Conservation (phyloP, 2,797 vertebrate genomes). For the Sebastes oblongus region DNA sequence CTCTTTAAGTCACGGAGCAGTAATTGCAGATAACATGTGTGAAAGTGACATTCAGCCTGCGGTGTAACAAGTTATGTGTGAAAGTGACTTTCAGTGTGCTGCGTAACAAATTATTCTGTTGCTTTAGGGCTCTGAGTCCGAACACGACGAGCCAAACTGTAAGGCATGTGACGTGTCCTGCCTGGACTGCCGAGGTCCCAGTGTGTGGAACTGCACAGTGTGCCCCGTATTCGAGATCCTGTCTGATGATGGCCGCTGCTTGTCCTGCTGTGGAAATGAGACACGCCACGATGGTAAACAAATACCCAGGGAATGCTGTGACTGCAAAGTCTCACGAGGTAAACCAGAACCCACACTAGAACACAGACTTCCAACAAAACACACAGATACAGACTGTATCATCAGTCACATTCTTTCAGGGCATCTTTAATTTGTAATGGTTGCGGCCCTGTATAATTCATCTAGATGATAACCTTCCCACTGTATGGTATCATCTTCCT, state of each 20-base stretch:
- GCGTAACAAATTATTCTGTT: background rate
- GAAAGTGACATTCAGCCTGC: background rate
- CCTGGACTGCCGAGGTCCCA: slow-evolving; percentile 86
- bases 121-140: slow-evolving; percentile 26
- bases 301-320: slow-evolving; percentile 84
- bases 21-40: background rate
- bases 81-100: background rate
- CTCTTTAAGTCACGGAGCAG: background rate
- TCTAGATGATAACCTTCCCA: background rate
- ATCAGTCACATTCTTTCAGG: background rate
- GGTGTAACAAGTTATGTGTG: background rate
- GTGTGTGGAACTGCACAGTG: slow-evolving; percentile 84
- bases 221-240: slow-evolving; percentile 82
- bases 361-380: background rate
- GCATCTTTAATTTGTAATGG: background rate
- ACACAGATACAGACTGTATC: background rate
- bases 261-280: slow-evolving; percentile 85
- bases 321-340: slow-evolving; percentile 84
- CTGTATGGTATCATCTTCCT: background rate
- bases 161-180: slow-evolving; percentile 85
- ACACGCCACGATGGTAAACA: background rate
- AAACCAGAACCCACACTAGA: slow-evolving; percentile 14
- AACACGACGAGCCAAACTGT: slow-evolving; percentile 77
- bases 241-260: slow-evolving; percentile 85
- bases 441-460: background rate